phyloP scores from a whole-genome alignment of 2,797 vertebrate genomes.

The Heteromormyrus szaboi region DNA sequence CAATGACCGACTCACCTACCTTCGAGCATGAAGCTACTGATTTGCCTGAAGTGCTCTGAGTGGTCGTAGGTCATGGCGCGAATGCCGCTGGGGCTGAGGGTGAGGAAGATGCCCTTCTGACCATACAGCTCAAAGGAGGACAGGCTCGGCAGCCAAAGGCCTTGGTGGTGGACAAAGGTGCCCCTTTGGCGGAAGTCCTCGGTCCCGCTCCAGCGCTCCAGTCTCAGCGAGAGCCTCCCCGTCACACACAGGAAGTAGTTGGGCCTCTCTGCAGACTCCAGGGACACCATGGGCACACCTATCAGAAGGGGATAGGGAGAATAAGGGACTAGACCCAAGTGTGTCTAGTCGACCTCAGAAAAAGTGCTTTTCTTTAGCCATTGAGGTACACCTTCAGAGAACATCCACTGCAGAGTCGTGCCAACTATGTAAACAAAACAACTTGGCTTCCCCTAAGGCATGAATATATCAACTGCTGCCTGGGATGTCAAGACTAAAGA shows the following conservation, averaged over 20 bases:
- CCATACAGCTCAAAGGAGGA: constrained; percentile 81
- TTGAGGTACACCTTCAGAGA: neutral
- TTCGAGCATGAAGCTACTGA: constrained; percentile 86
- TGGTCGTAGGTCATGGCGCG: constrained; percentile 76
- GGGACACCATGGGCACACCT: constrained; percentile 79
- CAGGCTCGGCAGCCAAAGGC: constrained; percentile 81
- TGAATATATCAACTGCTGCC: neutral
- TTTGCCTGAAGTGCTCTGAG: constrained; percentile 78
- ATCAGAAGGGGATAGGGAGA: constrained; percentile 13
- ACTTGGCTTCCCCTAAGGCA: neutral
- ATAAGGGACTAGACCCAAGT: neutral
- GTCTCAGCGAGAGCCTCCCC: constrained; percentile 57
- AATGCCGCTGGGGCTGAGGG: constrained; percentile 62
- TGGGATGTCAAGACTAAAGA: neutral
- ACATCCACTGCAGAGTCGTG: neutral
- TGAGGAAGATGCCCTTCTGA: constrained; percentile 84
- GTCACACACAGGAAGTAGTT: constrained; percentile 85
- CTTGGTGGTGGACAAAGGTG: constrained; percentile 88
- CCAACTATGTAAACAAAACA: neutral
- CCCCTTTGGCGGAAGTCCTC: constrained; percentile 69
- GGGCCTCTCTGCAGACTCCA: constrained; percentile 93
- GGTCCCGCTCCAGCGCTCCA: constrained; percentile 78
- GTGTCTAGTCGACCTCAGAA: neutral
- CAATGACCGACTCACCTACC: constrained; percentile 53
- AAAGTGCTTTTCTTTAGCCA: neutral